phyloP scores from a whole-genome alignment of 2,113 vertebrate genomes.

The Paralichthys olivaceus region DNA sequence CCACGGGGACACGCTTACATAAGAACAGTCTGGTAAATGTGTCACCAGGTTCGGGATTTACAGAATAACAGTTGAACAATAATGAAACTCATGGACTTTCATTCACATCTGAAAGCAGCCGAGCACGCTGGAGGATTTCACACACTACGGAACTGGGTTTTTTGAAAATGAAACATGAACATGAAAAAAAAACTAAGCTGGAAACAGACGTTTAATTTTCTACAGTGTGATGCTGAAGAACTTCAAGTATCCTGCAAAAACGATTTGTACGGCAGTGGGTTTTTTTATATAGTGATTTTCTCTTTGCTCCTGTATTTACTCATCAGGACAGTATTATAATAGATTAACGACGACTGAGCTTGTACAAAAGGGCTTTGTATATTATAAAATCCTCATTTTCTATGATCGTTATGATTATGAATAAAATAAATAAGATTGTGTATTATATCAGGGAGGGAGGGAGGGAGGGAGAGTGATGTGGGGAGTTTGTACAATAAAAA shows the following conservation, averaged over 20 bases:
- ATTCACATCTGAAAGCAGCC: not conserved
- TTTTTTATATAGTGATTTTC: not conserved
- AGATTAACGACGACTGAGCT: constrained; percentile 36
- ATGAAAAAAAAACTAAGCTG: constrained; percentile 8
- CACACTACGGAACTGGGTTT: not conserved
- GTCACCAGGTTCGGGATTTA: constrained; percentile 19
- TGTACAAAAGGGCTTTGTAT: constrained; percentile 87
- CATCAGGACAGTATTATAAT: constrained; percentile 29
- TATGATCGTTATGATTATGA: constrained; percentile 37
- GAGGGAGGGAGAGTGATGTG: constrained; percentile 72
- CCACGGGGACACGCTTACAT: constrained; percentile 12
- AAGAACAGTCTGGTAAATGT: constrained; percentile 1
- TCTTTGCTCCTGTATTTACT: constrained; percentile 40
- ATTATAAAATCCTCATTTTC: constrained; percentile 81
- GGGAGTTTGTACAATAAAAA: constrained; percentile 86
- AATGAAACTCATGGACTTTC: constrained; percentile 22
- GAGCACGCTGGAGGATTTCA: too few species aligned
- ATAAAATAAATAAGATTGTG: constrained; percentile 36
- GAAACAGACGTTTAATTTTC: constrained; percentile 10
- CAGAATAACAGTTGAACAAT: constrained; percentile 23
- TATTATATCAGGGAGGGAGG: constrained; percentile 40
- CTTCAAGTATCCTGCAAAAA: constrained; percentile 26
- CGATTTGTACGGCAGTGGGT: constrained; percentile 33
- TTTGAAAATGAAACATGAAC: not conserved
- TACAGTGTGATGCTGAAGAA: constrained; percentile 32